Conservation (phyloP, 2,888 invertebrate species). For the Eristalis intricaria region DNA sequence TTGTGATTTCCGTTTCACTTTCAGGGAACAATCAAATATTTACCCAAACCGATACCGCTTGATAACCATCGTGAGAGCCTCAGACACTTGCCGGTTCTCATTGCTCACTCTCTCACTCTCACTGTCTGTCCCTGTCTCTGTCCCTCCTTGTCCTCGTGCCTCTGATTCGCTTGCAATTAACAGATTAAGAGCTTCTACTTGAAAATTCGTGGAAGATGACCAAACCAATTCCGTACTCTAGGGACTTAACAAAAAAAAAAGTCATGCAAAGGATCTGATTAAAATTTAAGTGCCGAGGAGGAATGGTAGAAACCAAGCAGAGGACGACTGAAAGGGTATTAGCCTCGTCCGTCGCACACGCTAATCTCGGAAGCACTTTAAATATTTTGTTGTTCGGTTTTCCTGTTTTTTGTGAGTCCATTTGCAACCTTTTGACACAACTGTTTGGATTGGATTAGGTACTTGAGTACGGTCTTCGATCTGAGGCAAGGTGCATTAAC, state of each 20-base stretch:
- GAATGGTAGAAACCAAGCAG: background rate
- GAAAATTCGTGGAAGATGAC: background rate
- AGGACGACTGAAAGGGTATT: slow-evolving; percentile 18
- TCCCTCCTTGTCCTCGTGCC: no score
- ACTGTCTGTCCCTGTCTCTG: background rate
- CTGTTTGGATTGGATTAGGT: background rate
- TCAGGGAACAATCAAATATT: slow-evolving; percentile 40
- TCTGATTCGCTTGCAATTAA: slow-evolving; percentile 18
- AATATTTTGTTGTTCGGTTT: background rate
- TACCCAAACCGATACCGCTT: slow-evolving; percentile 27
- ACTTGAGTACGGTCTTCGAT: no score
- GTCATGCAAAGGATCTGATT: slow-evolving; percentile 28
- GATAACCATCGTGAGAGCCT: slow-evolving; percentile 27
- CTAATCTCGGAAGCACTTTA: background rate
- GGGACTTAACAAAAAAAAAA: slow-evolving; percentile 3
- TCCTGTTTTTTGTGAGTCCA: background rate
- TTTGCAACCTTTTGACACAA: background rate
- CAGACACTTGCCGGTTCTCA: slow-evolving; percentile 12
- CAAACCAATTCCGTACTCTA: background rate
- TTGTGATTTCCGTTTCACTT: slow-evolving; percentile 38
- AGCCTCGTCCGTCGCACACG: background rate
- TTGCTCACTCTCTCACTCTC: background rate
- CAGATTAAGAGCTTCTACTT: slow-evolving; percentile 9
- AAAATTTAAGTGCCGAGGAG: slow-evolving; percentile 18
- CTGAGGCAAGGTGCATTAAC: background rate